Conservation (phyloP, 2,113 vertebrate genomes). For the Antennarius striatus region DNA sequence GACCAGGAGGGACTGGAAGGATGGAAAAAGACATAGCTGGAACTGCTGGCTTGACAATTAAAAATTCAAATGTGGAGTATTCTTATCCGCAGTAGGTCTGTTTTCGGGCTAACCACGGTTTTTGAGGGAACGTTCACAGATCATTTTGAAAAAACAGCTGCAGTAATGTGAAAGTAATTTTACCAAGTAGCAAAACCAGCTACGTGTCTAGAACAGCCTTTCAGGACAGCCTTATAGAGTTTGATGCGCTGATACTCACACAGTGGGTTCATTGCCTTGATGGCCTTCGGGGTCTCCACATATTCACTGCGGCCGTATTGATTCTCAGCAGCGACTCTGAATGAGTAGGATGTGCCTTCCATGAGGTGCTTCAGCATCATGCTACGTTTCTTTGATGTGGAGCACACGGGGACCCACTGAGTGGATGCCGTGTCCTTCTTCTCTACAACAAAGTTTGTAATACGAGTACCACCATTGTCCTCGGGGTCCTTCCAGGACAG, state of each 20-base stretch:
- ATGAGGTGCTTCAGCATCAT: slow-evolving; percentile 90
- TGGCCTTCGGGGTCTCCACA: slow-evolving; percentile 87
- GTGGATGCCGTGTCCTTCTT: slow-evolving; percentile 90
- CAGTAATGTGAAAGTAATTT: not conserved
- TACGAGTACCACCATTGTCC: slow-evolving; percentile 90
- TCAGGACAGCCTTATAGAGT: no score
- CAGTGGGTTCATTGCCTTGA: slow-evolving; percentile 94
- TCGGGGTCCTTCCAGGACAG: slow-evolving; percentile 98
- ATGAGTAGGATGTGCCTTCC: slow-evolving; percentile 91
- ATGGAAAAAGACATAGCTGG: not conserved
- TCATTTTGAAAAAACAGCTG: not conserved
- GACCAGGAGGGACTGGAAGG: slow-evolving; percentile 91
- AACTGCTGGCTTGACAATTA: not conserved
- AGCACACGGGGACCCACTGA: slow-evolving; percentile 92
- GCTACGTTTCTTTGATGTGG: slow-evolving; percentile 96
- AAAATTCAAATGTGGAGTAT: not conserved
- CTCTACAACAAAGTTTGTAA: slow-evolving; percentile 97
- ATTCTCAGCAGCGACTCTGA: slow-evolving; percentile 97
- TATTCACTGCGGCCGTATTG: slow-evolving; percentile 93
- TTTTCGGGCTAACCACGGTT: not conserved
- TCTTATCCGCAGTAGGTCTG: not conserved
- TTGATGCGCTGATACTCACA: slow-evolving; percentile 82
- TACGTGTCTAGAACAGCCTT: no score
- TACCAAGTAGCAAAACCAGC: no score
- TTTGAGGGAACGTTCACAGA: not conserved